A percentile compares a stretch with the other conserved stretches of the same genome.
Conservation (phyloP, 2,888 invertebrate genomes). For the Ectobius pallidus region DNA sequence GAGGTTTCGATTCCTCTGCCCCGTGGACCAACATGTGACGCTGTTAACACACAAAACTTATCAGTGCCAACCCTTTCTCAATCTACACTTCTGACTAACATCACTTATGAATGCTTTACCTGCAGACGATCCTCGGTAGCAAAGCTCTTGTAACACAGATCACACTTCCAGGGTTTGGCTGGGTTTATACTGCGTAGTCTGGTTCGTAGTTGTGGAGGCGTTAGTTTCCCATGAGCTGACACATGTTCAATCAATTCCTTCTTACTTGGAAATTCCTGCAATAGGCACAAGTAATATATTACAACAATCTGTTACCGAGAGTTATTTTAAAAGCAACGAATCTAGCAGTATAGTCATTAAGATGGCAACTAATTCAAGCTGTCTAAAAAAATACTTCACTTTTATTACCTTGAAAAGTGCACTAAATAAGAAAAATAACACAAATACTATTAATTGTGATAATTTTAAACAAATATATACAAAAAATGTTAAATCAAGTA, state of each 20-base stretch:
- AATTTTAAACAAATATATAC: no score
- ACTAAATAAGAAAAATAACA: no score
- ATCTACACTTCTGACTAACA: no score
- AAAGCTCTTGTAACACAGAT: constrained; percentile 69
- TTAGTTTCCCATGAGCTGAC: constrained; percentile 54
- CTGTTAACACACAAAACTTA: constrained; percentile 51
- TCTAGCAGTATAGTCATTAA: no score
- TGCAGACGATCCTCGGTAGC: constrained; percentile 65
- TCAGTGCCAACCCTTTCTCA: no score
- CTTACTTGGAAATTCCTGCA: constrained; percentile 51
- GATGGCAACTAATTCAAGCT: no score
- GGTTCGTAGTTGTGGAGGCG: constrained; percentile 7
- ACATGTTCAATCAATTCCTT: constrained; percentile 59
- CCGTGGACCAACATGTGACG: constrained; percentile 71
- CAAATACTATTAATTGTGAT: no score
- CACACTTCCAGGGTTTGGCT: constrained; percentile 63
- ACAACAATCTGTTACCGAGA: background rate
- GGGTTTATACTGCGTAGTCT: constrained; percentile 48
- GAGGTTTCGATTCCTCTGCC: constrained; percentile 70
- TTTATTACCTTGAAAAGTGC: no score
- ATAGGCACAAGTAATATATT: constrained; percentile 1
- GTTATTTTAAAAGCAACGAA: no score
- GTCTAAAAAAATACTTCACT: background rate
- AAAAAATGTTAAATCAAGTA: no score
- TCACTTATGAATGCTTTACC: no score